Conservation (phyloP, 2,113 vertebrate species). For the Alethe castanea region DNA sequence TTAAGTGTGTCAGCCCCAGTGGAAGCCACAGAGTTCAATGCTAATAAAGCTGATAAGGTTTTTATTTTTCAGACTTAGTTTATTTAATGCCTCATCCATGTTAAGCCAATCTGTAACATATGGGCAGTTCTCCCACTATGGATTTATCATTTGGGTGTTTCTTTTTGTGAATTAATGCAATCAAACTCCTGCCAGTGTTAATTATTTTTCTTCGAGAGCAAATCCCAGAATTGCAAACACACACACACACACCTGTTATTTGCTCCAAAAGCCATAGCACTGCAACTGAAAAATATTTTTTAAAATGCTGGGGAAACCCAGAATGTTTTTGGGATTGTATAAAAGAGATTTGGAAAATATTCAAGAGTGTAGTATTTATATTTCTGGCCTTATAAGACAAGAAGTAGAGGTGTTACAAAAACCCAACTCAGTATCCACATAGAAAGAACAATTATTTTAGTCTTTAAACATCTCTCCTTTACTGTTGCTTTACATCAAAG, state of each 20-base stretch:
- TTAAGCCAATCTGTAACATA: conserved; percentile 83
- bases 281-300: not conserved
- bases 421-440: not conserved
- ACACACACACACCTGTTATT: conserved; percentile 61
- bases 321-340: not conserved
- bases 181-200: conserved; percentile 75
- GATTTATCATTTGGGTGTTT: conserved; percentile 76
- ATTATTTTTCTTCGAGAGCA: conserved; percentile 77
- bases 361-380: not conserved
- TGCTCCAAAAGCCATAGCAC: not conserved
- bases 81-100: conserved; percentile 80
- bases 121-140: conserved; percentile 75
- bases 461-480: not conserved
- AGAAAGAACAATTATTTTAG: not conserved
- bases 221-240: conserved; percentile 69
- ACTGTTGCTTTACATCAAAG: not conserved
- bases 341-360: not conserved
- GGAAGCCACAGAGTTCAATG: conserved; percentile 77
- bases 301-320: not conserved
- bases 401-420: not conserved
- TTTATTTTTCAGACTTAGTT: conserved; percentile 77
- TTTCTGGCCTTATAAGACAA: not conserved
- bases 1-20: conserved; percentile 80
- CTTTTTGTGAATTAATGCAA: conserved; percentile 76
- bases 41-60: conserved; percentile 83